Evolutionary conservation across 1,140 invertebrate genomes (phyloP), one percentile per base, ranked within the genome.

Genomic region (Rhizoglyphus robini): DNA sequence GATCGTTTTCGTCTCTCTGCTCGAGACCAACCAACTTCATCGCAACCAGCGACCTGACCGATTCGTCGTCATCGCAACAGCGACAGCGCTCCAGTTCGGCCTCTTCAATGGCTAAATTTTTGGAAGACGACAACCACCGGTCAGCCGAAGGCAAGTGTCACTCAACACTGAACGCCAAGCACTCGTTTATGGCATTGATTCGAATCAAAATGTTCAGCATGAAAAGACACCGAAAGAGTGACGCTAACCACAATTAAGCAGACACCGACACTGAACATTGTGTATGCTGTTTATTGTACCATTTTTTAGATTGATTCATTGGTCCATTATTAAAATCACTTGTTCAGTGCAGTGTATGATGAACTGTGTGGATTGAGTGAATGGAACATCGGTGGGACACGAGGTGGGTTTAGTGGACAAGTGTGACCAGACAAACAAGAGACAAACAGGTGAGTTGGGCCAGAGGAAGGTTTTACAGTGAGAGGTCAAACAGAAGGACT

Each of bases 151-250:
- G 51, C 23, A 32, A 54, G 23, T 25, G 31, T 27, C 8, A 15
- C 23, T 46, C 41, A 46, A 15, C 41, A n/a, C n/a, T n/a, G n/a
- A n/a, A 46, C 41, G 23, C 15, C 41, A 54, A 54, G 20, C 8
- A 54, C 20, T 54, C 51, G 15, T 54, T 54, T 54, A 54, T 54
- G 51, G 51, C 51, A 32, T 54, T 54, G 51, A 20, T 54, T 8
- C 51, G 51, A 25, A 54, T 54, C 51, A 54, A 54, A 23, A 54
- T 54, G 51, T 54, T 54, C 20, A 54, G 51, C 51, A 32, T 54
- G 23, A 54, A 54, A 54, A 8, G 20, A 20, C 51, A 18, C 18
- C 8, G 18, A 8, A 41, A 54, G 51, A 25, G 51, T 54, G 23
- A 23, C 15, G 15, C 41, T 54, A 27, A 27, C 23, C 8, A 54